Evolutionary conservation across 35 echinoderm and acorn worm genomes (phyloP), one percentile per base, ranked within the genome.

Genomic region (Amphiura filiformis): DNA sequence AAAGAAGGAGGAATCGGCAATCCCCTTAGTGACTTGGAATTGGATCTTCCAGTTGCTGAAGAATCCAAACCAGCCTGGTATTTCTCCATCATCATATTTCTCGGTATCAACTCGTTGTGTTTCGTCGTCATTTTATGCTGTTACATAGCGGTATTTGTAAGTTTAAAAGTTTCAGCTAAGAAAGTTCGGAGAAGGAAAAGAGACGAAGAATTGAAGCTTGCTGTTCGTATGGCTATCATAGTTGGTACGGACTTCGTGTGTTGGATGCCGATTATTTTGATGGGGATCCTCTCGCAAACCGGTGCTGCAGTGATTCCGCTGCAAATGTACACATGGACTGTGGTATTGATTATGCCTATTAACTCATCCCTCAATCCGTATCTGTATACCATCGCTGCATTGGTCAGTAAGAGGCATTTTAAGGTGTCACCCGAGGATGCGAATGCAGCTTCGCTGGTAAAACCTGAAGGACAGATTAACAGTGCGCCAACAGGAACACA

Each of bases 181-280:
- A 4, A 17, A 17, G 41, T 47, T 4, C 41, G 41, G 41, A 4
- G 17, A 47, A 17, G 4, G 5, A 91, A 30, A 30, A 65, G 26
- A 1, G 56, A 35, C 1, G 81, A 95, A 18, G 93, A 95, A 36
- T 47, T 95, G 30, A 95, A 85, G 17, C 92, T 96, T 86, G 94
- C 94, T 33, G 22, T 82, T 1, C 86, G 78, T 49, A 92, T 96
- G 90, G 82, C 90, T 1, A 13, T 96, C 37, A 92, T 96, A 47
- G 94, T 96, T n/a, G 82, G 80, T 13, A 96, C 94, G 9, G 90
- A 96, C 65, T 81, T 96, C 17, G n/a, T 89, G 1, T 96, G 94
- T 41, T 96, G 94, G 94, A 64, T 93, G 57, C 94, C 94, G 28
- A 78, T 96, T 20, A 90, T 96, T 32, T 86, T 96, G 0, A 77